A percentile compares a stretch with the other conserved stretches of the same genome.
These are phyloP conservation scores for Epiperipatus broadwayi DNA, from an alignment of 2,888 invertebrate species.

Conservation along the genomic window DNA sequence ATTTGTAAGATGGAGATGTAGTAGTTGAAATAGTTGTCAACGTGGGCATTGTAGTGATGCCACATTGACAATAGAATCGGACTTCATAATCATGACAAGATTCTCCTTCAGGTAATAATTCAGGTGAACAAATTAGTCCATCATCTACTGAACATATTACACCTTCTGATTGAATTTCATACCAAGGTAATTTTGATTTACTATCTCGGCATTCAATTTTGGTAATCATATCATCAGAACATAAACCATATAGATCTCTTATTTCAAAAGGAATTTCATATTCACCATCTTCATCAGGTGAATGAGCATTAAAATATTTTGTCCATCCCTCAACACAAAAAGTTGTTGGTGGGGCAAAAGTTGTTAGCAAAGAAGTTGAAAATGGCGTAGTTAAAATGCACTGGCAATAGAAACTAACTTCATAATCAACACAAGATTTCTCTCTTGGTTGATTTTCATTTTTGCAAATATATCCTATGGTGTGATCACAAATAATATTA, in stretches of 20 bases:
- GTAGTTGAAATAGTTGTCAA: too few relatives aligned
- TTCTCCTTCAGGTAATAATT: too few relatives aligned
- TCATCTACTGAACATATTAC: too few relatives aligned
- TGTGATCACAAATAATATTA: slow-evolving; percentile 16
- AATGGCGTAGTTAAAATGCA: not conserved
- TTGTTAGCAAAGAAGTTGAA: not conserved
- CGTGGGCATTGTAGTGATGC: not conserved
- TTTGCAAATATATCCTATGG: slow-evolving; percentile 17
- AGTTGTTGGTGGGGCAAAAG: not conserved
- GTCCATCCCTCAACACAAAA: slow-evolving; percentile 17
- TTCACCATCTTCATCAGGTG: slow-evolving; percentile 16
- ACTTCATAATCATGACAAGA: slow-evolving; percentile 29
- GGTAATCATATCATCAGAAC: slow-evolving; percentile 16
- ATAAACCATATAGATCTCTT: slow-evolving; percentile 14
- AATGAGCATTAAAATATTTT: slow-evolving; percentile 17
- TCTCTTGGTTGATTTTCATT: slow-evolving; percentile 12
- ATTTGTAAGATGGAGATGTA: too few relatives aligned
- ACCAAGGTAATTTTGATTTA: too few relatives aligned
- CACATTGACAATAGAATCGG: slow-evolving; percentile 25
- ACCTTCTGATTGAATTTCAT: too few relatives aligned
- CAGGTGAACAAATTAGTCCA: too few relatives aligned
- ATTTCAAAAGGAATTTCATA: slow-evolving; percentile 16
- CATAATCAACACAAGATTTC: slow-evolving; percentile 22
- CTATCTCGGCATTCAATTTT: slow-evolving; percentile 17
- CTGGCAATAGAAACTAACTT: slow-evolving; percentile 17